Base-by-base conservation (phyloP, 2,888 invertebrate species). In the Pterostichus niger region DNA sequence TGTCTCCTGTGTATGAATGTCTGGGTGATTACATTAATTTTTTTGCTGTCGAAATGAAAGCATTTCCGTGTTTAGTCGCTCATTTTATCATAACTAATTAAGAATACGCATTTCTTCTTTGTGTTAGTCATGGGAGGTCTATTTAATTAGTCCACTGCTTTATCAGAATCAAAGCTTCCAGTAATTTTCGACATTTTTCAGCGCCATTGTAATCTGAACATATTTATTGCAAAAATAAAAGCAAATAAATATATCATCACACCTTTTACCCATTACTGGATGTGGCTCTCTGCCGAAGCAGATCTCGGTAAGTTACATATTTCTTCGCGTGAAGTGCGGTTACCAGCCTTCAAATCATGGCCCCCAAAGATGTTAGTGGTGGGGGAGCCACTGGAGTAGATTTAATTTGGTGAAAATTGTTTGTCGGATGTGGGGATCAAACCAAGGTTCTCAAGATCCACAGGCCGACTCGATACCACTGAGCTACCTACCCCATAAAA, bases 41-140 rank as follows among this genome's bases (percentile, higher is more conserved):
- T 61, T 78, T 71, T 71, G 31, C 33, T 64, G 40, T 71, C 68
- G 17, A 68, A 79, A 79, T 79, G 64, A 79, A 79, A 79, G 79
- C 79, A 68, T 79, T 79, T 79, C 64, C 44, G 64, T 79, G 79
- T 81, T 79, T 44, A 54, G 17, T 33, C 56, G 40, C 17, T 81
- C 54, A 17, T 77, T 77, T 75, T 75, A 82, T 82, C 82, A 73
- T 73, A 82, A 82, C 75, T 71, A 82, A 82, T 82, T 82, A 75
- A 71, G 59, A 75, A 73, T 73, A 81, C 56, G 40, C 56, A 77
- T 56, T 56, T 77, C 77, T 54, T 54, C 77, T 77, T 56, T 77
- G 79, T 79, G 79, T 79, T 44, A 73, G 59, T 82, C 54, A 56
- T 59, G 75, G 75, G 82, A 54, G 82, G 82, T 82, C 82, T 56